Base-by-base conservation (phyloP, 2,113 vertebrate species). In the Neodontobutis hainanensis region DNA sequence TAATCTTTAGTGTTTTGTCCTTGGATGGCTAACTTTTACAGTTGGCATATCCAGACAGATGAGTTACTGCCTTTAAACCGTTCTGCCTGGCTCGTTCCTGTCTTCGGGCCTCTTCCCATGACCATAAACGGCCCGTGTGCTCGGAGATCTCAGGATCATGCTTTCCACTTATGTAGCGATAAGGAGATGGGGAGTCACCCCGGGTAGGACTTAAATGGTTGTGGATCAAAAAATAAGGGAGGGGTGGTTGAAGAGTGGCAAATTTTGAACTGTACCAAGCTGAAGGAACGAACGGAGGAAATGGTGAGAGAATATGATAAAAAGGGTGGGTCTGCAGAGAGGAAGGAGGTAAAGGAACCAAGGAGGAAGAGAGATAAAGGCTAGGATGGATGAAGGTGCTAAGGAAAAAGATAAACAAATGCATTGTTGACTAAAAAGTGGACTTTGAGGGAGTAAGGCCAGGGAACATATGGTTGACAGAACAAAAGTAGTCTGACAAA, bases 81-180 rank as follows among this genome's bases (percentile, higher is more conserved):
- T 65, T 84, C 65, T 68, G 58, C 51, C 67, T 43, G 40, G 63
- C 40, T 70, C 47, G 16, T 61, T 63, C 65, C 48, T 12, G 43
- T 72, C 80, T 82, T 69, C 42, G 57, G 69, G 35, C 49, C 53
- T 75, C 62, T 71, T 82, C 66, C 60, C 78, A 75, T 85, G 83
- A 90, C 78, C 88, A 88, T 87, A 89, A 86, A 89, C 36, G 80
- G 89, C 16, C 12, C 11, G 61, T 65, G 57, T 73, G 48, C 56
- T 85, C 38, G 44, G 52, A 62, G 59, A 77, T 61, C 61, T 70
- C 73, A 73, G 85, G 83, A 77, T 82, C 83, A 89, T n/a, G 65
- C 77, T 61, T 79, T 69, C 61, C 81, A 83, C 43, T 15, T 82
- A 81, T 70, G 70, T 15, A 38, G 36, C 11, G 74, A 85, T 79